Evolutionary conservation across 2,113 vertebrate species (phyloP), one percentile per base, ranked within the genome.

Genomic region (Pygoscelis antarcticus): DNA sequence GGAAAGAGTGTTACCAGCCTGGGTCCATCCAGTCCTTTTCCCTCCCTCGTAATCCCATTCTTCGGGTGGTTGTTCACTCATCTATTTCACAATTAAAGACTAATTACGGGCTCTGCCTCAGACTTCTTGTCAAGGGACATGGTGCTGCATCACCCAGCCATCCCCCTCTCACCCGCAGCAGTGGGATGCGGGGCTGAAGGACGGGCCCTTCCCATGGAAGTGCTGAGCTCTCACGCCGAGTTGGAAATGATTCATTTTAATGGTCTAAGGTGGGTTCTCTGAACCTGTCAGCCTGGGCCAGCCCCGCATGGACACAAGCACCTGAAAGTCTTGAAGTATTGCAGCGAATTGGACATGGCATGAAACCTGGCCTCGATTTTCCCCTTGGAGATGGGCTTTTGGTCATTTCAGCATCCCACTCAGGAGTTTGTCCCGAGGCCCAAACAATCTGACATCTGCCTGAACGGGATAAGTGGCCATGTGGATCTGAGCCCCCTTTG

Each of bases 321-420:
- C 46, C 23, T 36, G 36, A 66, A 47, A 1, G 12, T 8, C 60
- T 70, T 30, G 14, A 58, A 79, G 25, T 13, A 82, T 36, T 2
- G 1, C 25, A 54, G 38, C 0, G 0, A 83, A 65, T 32, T 6
- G 20, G 34, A 52, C 5, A 19, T 0, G 1, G 25, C 40, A 26
- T 15, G 12, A 75, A 84, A 71, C 3, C 21, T 54, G 36, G 10
- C 23, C 36, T 90, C 6, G 1, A 0, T 54, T 90, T 77, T 38
- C 25, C 11, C 20, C 11, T 52, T 52, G 27, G 55, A 70, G 23
- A 11, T 74, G 34, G 20, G 8, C 6, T 14, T 40, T 69, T 77
- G 49, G 29, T 12, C 64, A 30, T 65, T 78, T 46, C 36, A 21
- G 18, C 34, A 83, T 55, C 25, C 36, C 0, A 2, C 54, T 21